Conservation (phyloP, 2,113 vertebrate species). For the Artemisiospiza belli region DNA sequence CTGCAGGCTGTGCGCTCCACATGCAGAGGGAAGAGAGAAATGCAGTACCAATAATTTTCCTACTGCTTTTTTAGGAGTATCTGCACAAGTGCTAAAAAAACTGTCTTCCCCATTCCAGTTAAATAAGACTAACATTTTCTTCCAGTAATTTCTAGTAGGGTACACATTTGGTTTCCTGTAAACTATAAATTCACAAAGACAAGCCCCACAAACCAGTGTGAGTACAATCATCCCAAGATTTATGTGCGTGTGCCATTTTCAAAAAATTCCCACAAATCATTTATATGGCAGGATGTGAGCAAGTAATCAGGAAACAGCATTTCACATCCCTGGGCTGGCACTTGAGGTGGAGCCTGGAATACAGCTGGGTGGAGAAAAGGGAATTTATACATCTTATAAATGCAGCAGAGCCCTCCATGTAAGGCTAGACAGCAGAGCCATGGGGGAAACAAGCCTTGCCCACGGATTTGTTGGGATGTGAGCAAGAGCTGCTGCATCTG, state of each 20-base stretch:
- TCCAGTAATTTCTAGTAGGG: slow-evolving; percentile 39
- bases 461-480: background rate
- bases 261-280: background rate
- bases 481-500: background rate
- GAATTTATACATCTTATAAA: background rate
- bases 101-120: slow-evolving; percentile 3
- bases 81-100: background rate
- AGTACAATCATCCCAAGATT: slow-evolving; percentile 13
- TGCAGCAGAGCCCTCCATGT: background rate
- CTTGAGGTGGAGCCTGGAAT: background rate
- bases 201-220: background rate
- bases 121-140: background rate
- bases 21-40: background rate
- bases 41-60: background rate
- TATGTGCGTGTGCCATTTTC: background rate
- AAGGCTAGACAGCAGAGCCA: background rate
- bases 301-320: background rate
- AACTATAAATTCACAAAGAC: background rate
- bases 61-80: background rate
- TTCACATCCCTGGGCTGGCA: background rate
- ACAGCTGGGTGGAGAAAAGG: background rate
- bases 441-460: background rate
- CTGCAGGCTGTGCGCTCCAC: background rate
- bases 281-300: background rate
- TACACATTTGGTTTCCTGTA: slow-evolving; percentile 9